These are phyloP conservation scores for Melanargia galathea DNA, from an alignment of 2,888 invertebrate species.

Conservation along the genomic window DNA sequence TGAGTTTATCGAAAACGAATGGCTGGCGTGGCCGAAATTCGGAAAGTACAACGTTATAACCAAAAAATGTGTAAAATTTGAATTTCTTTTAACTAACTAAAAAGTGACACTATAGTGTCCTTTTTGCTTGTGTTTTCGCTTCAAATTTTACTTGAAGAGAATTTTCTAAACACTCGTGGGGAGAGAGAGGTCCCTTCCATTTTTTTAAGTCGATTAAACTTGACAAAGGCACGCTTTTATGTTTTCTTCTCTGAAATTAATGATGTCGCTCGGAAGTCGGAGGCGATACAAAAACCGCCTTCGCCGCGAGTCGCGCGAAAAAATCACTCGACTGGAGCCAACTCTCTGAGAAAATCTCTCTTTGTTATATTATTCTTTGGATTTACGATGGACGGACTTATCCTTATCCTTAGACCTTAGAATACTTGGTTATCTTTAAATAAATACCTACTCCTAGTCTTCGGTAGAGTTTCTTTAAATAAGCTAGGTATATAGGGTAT, in stretches of 20 bases:
- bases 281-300: slow-evolving; percentile 20
- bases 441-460: no score
- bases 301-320: slow-evolving; percentile 4
- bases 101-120: no score
- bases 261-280: slow-evolving; percentile 11
- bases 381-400: neutral
- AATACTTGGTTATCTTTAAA: no score
- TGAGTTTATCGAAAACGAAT: no score
- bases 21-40: no score
- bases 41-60: no score
- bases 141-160: neutral
- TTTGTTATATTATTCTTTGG: slow-evolving; percentile 23
- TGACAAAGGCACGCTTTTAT: slow-evolving; percentile 21
- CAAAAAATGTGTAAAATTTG: no score
- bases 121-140: no score
- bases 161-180: neutral
- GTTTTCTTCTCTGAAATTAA: slow-evolving; percentile 21
- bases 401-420: neutral
- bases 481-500: no score
- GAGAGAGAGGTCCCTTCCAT: neutral
- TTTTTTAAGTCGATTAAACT: slow-evolving; percentile 25
- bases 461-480: no score
- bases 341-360: slow-evolving; percentile 18
- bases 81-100: no score
- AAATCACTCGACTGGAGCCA: slow-evolving; percentile 23